Evolutionary conservation across 1,140 invertebrate genomes (phyloP).

Genomic region (Daktulosphaira vitifoliae): DNA sequence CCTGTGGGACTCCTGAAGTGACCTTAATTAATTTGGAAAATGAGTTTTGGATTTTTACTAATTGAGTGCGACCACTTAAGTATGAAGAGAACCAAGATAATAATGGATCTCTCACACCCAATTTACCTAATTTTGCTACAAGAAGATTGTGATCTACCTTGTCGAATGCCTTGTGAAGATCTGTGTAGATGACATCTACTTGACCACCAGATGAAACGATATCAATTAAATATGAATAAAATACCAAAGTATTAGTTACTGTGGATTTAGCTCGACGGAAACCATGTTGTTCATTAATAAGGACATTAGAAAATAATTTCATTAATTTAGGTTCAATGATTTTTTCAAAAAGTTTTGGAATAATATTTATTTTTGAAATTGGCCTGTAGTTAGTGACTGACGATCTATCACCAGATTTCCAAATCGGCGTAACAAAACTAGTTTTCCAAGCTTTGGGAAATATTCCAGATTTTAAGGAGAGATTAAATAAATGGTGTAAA

Average conservation of each 20-base stretch:
- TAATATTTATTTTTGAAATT: conserved; percentile 18
- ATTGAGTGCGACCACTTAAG: conserved; percentile 36
- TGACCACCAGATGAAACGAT: not conserved
- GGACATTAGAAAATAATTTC: not conserved
- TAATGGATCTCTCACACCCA: conserved; percentile 4
- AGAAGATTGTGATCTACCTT: not conserved
- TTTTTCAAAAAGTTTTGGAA: conserved; percentile 24
- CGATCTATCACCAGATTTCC: conserved; percentile 8
- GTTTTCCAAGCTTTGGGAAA: not conserved
- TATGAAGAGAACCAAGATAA: conserved; percentile 38
- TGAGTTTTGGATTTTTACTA: conserved; percentile 36
- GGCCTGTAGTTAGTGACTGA: conserved; percentile 22
- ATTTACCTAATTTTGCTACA: not conserved
- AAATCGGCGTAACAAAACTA: not conserved
- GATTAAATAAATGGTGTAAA: not conserved
- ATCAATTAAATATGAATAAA: not conserved
- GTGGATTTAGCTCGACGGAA: not conserved
- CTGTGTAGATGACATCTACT: not conserved
- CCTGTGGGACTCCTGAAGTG: conserved; percentile 39
- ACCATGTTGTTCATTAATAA: not conserved
- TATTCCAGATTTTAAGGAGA: not conserved
- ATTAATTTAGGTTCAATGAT: not conserved
- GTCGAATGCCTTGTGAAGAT: no score
- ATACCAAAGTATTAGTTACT: not conserved
- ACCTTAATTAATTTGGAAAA: conserved; percentile 35